These are phyloP conservation scores for Ploceus nigricollis DNA, from an alignment of 2,113 vertebrate species.

Conservation along the genomic window DNA sequence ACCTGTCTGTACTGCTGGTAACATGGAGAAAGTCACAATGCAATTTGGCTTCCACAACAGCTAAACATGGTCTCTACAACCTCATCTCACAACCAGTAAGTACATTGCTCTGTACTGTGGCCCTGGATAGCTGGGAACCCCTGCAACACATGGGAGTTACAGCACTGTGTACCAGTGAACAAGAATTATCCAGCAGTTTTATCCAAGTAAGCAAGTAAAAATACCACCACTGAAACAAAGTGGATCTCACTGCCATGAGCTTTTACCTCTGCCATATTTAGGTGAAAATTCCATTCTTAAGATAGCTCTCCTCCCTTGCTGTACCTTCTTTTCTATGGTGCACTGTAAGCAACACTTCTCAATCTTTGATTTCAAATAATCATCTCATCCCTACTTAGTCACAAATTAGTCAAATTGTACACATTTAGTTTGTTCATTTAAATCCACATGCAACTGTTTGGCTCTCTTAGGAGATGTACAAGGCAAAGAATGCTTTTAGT, in stretches of 20 bases:
- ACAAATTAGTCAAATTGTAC: slow-evolving; percentile 11
- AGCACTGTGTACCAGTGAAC: not conserved
- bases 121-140: not conserved
- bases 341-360: not conserved
- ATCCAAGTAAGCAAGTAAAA: not conserved
- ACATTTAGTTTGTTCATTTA: slow-evolving; percentile 40
- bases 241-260: not conserved
- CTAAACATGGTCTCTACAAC: not conserved
- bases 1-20: not conserved
- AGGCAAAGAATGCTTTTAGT: slow-evolving; percentile 52
- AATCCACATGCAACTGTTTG: slow-evolving; percentile 48
- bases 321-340: not conserved
- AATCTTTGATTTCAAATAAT: slow-evolving; percentile 2
- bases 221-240: not conserved
- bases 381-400: not conserved
- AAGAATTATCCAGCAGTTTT: not conserved
- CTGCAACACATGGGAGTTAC: not conserved
- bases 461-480: slow-evolving; percentile 39
- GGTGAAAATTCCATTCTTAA: not conserved
- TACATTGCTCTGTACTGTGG: not conserved
- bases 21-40: not conserved
- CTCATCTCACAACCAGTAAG: not conserved
- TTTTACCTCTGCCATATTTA: not conserved
- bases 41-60: not conserved
- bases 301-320: not conserved